Conservation (phyloP, 2,888 invertebrate genomes). For the Pherbina coryleti region DNA sequence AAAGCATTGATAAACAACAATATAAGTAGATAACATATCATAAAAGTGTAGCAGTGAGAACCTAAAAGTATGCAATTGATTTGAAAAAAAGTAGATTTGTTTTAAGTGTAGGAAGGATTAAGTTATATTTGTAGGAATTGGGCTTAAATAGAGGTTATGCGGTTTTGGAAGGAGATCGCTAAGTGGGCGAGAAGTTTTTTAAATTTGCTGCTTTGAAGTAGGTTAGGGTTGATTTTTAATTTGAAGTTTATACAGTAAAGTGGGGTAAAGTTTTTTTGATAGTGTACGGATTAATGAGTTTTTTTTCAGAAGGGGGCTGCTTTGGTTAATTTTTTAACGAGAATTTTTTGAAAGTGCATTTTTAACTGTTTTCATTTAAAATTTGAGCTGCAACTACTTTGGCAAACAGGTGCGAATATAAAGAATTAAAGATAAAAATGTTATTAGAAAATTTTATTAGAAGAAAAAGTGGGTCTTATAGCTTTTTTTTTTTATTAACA, state of each 20-base stretch:
- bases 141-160: not conserved
- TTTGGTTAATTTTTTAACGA: not conserved
- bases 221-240: no score
- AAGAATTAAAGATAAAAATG: not conserved
- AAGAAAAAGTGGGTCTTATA: not conserved
- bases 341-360: not conserved
- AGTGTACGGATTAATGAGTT: not conserved
- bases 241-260: no score
- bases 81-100: not conserved
- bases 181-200: not conserved
- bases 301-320: not conserved
- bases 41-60: constrained; percentile 39
- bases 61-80: constrained; percentile 7
- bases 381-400: constrained; percentile 6
- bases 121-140: not conserved
- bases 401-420: not conserved
- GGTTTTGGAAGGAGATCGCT: not conserved
- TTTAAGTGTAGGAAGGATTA: not conserved
- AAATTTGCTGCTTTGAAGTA: not conserved
- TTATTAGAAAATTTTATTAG: not conserved
- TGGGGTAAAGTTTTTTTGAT: not conserved
- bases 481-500: not conserved
- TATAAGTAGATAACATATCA: constrained; percentile 39
- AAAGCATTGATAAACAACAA: constrained; percentile 38
- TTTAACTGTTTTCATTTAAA: not conserved